phyloP scores from a whole-genome alignment of 2,888 invertebrate genomes.

The Periphyllus acericola region DNA sequence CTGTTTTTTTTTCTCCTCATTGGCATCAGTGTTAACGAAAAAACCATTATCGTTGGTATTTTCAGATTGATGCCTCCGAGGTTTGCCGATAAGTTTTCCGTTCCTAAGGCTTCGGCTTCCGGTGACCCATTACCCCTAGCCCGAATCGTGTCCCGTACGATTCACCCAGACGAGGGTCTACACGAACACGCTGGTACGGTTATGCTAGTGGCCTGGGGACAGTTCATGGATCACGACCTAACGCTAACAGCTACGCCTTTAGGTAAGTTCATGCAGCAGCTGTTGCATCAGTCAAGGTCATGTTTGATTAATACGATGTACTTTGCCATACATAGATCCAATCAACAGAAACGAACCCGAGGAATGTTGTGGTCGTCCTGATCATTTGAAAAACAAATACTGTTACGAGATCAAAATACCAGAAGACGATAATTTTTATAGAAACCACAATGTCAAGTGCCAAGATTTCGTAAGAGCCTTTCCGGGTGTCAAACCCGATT shows the following conservation, averaged over 20 bases:
- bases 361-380: constrained; percentile 86
- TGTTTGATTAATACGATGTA: background rate
- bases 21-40: background rate
- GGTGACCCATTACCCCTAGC: constrained; percentile 83
- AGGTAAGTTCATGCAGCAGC: constrained; percentile 73
- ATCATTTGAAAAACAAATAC: constrained; percentile 86
- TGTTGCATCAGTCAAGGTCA: background rate
- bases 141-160: constrained; percentile 86
- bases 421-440: constrained; percentile 90
- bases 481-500: constrained; percentile 87
- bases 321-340: constrained; percentile 73
- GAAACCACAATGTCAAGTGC: constrained; percentile 84
- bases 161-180: constrained; percentile 92
- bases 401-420: constrained; percentile 90
- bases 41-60: background rate
- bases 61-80: constrained; percentile 79
- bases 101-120: constrained; percentile 82
- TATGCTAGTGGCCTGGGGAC: constrained; percentile 94
- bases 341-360: constrained; percentile 89
- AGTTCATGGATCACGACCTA: constrained; percentile 94
- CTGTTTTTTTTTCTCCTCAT: background rate
- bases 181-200: constrained; percentile 94
- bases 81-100: constrained; percentile 85
- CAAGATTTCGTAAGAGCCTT: constrained; percentile 91
- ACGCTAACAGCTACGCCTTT: constrained; percentile 88